Base-by-base conservation (phyloP, 2,888 invertebrate species). In the Himalopsyche anomala region DNA sequence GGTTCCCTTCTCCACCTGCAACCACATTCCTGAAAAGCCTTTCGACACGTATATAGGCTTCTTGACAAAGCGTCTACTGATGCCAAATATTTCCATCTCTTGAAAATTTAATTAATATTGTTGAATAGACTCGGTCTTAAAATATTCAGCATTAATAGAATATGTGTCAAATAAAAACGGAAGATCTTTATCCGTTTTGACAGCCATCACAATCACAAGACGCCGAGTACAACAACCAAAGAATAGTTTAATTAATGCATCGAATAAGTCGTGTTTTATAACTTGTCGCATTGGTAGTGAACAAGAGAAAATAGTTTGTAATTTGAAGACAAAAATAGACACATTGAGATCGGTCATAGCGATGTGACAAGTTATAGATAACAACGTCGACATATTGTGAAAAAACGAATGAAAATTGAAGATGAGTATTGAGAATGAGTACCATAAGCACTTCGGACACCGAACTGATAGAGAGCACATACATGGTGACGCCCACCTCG, bases 381-480 rank as follows among this genome's bases (percentile, higher is more conserved):
- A 88, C 89, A 87, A 89, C 89, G 89, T 89, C 89, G 89, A 80
- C 83, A 86, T 88, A 88, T 83, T 84, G 54, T 85, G 74, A 79
- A 84, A 45, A 85, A 82, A 82, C 40, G 42, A 80, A 85, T 84
- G 81, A 85, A 87, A 79, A 88, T 82, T 86, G 91, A 84, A 86
- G 92, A 92, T 94, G 94, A 92, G 91, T 91, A 90, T 90, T 91
- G 91, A 92, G 93, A 92, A 93, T 91, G 92, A 88, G 88, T 96
- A 98, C 98, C 98, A 98, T 98, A 95, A 98, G 96, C 94, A 98
- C 98, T 96, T 98, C 98, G 94, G 98, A 98, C 94, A 98, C 97
- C 93, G 98, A 98, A 95, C 98, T 97, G 96, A 98, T 98, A 95
- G 97, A 97, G 94, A 98, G 96, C 94, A 98, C 98, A 95, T 98